phyloP scores from a whole-genome alignment of 2,888 invertebrate genomes.

The Polydesmus complanatus region DNA sequence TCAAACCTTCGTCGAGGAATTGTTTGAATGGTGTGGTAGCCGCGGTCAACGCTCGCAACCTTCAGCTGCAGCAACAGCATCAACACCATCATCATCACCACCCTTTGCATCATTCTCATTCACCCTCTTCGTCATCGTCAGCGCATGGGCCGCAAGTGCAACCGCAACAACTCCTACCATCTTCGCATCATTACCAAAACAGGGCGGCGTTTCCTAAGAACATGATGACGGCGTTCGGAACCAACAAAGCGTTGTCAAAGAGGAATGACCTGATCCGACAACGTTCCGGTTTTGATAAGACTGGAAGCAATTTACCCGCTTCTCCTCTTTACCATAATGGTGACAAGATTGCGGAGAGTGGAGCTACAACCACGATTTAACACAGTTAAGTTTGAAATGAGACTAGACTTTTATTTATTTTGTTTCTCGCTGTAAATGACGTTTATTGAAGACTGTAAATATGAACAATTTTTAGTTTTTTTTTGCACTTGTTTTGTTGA shows the following conservation, averaged over 20 bases:
- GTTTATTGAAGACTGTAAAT: no score
- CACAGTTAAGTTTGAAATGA: no score
- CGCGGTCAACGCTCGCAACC: neutral
- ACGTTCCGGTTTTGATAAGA: no score
- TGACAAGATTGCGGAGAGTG: neutral
- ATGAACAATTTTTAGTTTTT: no score
- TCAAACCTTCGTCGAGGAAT: neutral
- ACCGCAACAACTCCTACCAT: neutral
- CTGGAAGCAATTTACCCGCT: neutral
- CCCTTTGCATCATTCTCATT: neutral
- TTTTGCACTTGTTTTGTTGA: no score
- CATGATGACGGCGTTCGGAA: neutral
- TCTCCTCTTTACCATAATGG: neutral
- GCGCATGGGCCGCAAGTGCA: neutral
- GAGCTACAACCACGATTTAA: neutral
- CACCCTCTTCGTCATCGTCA: no score
- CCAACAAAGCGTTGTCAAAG: neutral
- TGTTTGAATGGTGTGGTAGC: neutral
- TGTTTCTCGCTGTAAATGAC: no score
- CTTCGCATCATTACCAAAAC: neutral
- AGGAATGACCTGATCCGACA: neutral
- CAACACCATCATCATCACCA: neutral
- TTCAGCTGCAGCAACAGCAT: neutral
- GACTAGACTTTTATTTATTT: no score
- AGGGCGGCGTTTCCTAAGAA: neutral